phyloP scores from a whole-genome alignment of 2,797 vertebrate genomes.

The Myotis myotis region DNA sequence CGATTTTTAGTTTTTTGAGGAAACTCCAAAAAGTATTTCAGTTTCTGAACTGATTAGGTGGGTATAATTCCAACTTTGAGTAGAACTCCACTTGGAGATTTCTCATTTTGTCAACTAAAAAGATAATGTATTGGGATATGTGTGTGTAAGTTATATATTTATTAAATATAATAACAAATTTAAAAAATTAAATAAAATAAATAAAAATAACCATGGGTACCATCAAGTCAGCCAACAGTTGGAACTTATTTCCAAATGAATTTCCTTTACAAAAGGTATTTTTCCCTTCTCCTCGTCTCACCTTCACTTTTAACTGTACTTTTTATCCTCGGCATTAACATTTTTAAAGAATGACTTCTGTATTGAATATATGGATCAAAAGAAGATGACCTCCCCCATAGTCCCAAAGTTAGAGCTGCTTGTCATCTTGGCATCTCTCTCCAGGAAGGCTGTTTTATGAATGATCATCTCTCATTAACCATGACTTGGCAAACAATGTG shows the following conservation, averaged over 20 bases:
- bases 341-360: background rate
- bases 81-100: background rate
- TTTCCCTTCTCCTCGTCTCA: background rate
- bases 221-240: background rate
- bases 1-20: too few species aligned
- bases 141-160: background rate
- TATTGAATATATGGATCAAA: background rate
- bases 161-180: background rate
- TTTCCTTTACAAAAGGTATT: background rate
- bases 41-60: background rate
- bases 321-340: background rate
- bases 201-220: too few species aligned
- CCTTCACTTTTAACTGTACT: background rate
- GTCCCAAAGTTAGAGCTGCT: background rate
- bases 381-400: background rate
- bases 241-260: background rate
- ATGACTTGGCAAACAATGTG: background rate
- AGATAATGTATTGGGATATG: background rate
- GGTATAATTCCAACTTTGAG: background rate
- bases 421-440: background rate
- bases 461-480: background rate
- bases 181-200: too few species aligned
- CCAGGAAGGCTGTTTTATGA: background rate
- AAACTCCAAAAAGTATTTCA: background rate
- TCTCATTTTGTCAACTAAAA: background rate